Evolutionary conservation across 64 coral and sea anemone species (phyloP).

Genomic region (Orbicella faveolata): DNA sequence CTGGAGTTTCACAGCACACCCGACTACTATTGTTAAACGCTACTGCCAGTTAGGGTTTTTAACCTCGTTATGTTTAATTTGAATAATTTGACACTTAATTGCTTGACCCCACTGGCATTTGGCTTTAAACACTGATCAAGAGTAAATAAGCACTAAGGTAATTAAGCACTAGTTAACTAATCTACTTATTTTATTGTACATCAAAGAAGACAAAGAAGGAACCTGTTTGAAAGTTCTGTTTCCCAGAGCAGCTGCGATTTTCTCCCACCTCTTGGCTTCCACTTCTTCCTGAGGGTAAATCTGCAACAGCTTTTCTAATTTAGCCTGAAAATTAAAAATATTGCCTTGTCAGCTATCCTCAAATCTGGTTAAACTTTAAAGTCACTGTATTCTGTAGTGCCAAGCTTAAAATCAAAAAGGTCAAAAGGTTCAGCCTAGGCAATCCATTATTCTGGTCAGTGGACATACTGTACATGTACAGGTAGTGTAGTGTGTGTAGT

Average conservation of each 20-base stretch:
- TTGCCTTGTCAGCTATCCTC: no score
- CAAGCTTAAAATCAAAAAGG: no score
- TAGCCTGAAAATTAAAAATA: constrained; percentile 39
- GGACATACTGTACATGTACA: no score
- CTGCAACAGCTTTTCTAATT: constrained; percentile 89
- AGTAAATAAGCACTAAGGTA: no score
- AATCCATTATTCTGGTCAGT: no score
- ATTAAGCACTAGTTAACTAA: background rate
- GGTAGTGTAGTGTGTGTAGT: no score
- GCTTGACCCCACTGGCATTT: background rate
- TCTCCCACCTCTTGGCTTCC: constrained; percentile 95
- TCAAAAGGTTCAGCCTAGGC: no score
- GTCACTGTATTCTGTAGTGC: background rate
- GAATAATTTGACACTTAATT: no score
- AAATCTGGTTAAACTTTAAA: background rate
- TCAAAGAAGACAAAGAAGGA: background rate
- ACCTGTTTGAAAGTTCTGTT: constrained; percentile 97
- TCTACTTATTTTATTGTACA: background rate
- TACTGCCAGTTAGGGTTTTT: no score
- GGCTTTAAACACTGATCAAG: background rate
- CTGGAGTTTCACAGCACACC: no score
- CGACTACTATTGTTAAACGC: no score
- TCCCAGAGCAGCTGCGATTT: constrained; percentile 90
- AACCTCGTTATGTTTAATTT: no score
- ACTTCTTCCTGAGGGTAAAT: constrained; percentile 93